Conservation (phyloP, 2,797 vertebrate genomes). For the Phrynocephalus forsythii region DNA sequence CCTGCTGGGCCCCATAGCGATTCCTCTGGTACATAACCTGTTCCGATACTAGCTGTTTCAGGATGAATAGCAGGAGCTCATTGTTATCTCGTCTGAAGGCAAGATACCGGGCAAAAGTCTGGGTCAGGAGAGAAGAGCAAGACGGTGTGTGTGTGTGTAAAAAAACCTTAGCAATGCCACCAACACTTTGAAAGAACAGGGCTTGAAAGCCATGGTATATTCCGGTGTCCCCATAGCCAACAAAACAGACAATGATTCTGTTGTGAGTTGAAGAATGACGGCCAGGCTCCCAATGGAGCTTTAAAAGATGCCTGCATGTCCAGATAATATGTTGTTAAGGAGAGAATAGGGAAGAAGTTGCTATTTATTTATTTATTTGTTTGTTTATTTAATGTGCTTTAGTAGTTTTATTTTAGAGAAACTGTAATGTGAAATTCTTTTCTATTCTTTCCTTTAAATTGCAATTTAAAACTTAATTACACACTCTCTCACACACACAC, state of each 20-base stretch:
- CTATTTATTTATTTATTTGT: no score
- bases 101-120: conserved; percentile 95
- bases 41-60: conserved; percentile 96
- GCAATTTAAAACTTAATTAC: no score
- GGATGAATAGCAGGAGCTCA: conserved; percentile 94
- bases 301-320: neutral
- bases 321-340: neutral
- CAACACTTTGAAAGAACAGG: accelerated
- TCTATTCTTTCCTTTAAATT: neutral
- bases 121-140: neutral
- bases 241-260: neutral
- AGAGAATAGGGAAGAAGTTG: neutral
- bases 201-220: neutral
- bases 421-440: neutral
- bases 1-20: conserved; percentile 93
- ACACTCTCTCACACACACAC: no score
- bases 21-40: conserved; percentile 94
- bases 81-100: conserved; percentile 97
- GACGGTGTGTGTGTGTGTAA: no score
- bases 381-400: no score
- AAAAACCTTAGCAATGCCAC: accelerated
- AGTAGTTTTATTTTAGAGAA: no score
- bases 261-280: neutral
- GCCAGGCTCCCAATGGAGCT: neutral
- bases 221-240: neutral